Evolutionary conservation across 2,888 invertebrate genomes (phyloP).

Genomic region (Chymomyza fuscimana): DNA sequence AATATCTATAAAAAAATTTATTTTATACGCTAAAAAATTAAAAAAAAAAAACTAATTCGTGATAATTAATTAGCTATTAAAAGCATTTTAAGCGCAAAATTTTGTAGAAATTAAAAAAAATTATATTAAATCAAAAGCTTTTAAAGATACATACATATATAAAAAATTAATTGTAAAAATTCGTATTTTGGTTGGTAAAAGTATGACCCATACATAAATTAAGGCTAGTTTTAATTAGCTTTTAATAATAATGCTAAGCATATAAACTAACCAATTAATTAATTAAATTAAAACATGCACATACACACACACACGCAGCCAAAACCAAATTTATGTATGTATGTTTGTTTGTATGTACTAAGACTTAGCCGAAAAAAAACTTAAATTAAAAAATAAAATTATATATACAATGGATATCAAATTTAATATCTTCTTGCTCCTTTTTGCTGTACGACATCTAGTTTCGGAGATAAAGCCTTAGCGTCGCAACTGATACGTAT

Average conservation of each 20-base stretch:
- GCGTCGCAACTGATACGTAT: too few species aligned
- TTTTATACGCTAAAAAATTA: too few species aligned
- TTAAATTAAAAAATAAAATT: constrained; percentile 16
- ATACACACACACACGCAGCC: constrained; percentile 25
- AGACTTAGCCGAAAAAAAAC: not conserved
- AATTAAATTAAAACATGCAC: not conserved
- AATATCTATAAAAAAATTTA: too few species aligned
- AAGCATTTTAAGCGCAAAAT: too few species aligned
- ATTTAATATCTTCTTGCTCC: not conserved
- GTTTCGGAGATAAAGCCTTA: too few species aligned
- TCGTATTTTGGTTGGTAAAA: not conserved
- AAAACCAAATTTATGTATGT: constrained; percentile 33
- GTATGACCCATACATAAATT: constrained; percentile 11
- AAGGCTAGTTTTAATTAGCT: constrained; percentile 41
- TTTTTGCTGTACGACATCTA: too few species aligned
- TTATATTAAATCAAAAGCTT: too few species aligned
- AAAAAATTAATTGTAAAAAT: not conserved
- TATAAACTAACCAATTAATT: constrained; percentile 51
- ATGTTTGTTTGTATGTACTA: constrained; percentile 25
- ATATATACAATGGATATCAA: constrained; percentile 29
- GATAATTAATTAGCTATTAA: too few species aligned
- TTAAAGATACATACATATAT: too few species aligned
- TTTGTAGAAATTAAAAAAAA: too few species aligned
- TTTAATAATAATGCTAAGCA: constrained; percentile 31
- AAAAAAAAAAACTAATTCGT: too few species aligned